Percentiles rank a stretch among this genome's conserved stretches.
phyloP scores from a whole-genome alignment of 2,888 invertebrate species.

The Incurvaria masculella region DNA sequence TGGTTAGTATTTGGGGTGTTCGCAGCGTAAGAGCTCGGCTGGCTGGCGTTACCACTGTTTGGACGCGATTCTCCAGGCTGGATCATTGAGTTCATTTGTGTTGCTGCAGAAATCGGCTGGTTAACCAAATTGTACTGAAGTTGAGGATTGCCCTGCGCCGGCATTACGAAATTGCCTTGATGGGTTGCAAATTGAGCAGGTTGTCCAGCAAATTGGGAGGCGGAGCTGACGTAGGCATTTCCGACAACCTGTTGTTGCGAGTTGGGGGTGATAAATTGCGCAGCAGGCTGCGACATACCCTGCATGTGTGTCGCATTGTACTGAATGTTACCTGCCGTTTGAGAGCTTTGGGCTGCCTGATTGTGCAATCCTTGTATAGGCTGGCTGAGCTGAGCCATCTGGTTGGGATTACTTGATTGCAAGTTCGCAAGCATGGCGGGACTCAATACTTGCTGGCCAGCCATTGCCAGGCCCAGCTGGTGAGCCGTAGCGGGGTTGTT shows the following conservation, averaged over 20 bases:
- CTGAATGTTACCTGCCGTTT: neutral
- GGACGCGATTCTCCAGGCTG: too few species aligned
- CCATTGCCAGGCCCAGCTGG: conserved; percentile 42
- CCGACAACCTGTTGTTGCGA: neutral
- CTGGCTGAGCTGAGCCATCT: neutral
- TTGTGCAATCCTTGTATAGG: neutral
- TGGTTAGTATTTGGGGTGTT: neutral
- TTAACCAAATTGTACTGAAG: neutral
- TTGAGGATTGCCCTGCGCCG: neutral
- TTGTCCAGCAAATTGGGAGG: neutral
- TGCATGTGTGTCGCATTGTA: neutral
- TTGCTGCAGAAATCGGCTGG: neutral
- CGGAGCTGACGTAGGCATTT: neutral
- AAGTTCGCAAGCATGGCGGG: conserved; percentile 12
- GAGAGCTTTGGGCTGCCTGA: neutral
- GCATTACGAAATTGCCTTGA: neutral
- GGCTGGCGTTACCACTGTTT: neutral
- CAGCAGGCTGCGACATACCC: neutral
- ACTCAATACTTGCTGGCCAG: conserved; percentile 36
- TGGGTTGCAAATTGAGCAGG: neutral
- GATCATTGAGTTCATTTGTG: too few species aligned
- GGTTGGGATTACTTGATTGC: neutral
- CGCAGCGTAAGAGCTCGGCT: neutral
- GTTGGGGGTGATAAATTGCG: neutral
- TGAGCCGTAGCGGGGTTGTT: conserved; percentile 45